A percentile compares a stretch with the other conserved stretches of the same genome.
Conservation (phyloP, 2,888 invertebrate genomes). For the Campoplex nolae region DNA sequence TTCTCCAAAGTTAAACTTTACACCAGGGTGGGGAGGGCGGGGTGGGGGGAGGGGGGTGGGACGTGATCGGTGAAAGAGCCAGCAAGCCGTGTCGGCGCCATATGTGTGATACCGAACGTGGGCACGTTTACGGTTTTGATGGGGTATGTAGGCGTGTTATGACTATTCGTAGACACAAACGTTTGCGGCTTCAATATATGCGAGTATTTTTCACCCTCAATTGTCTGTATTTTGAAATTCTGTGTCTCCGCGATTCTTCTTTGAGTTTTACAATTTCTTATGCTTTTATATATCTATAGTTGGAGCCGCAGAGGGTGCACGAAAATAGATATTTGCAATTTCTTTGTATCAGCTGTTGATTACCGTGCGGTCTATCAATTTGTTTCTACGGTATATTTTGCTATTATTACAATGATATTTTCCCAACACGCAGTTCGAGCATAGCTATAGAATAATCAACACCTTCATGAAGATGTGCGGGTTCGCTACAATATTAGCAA, state of each 20-base stretch:
- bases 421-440: neutral
- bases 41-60: neutral
- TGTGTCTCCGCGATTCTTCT: neutral
- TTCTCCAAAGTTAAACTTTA: conserved; percentile 83
- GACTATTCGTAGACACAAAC: conserved; percentile 63
- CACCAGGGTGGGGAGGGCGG: conserved; percentile 69
- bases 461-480: conserved; percentile 47
- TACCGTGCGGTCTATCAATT: conserved; percentile 13
- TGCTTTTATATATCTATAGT: neutral
- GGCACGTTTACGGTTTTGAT: conserved; percentile 64
- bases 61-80: conserved; percentile 59
- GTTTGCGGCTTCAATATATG: conserved; percentile 46
- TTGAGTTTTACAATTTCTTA: neutral
- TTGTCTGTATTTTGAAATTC: conserved; percentile 22
- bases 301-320: neutral
- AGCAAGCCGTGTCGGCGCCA: conserved; percentile 69
- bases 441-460: conserved; percentile 51
- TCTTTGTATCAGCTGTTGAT: conserved; percentile 18
- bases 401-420: conserved; percentile 24
- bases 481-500: conserved; percentile 46
- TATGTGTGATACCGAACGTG: conserved; percentile 81
- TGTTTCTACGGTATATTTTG: neutral
- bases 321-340: neutral
- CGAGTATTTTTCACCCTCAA: neutral
- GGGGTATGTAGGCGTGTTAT: conserved; percentile 56